Conservation (phyloP, 1,140 invertebrate species). For the Hyles euphorbiae region DNA sequence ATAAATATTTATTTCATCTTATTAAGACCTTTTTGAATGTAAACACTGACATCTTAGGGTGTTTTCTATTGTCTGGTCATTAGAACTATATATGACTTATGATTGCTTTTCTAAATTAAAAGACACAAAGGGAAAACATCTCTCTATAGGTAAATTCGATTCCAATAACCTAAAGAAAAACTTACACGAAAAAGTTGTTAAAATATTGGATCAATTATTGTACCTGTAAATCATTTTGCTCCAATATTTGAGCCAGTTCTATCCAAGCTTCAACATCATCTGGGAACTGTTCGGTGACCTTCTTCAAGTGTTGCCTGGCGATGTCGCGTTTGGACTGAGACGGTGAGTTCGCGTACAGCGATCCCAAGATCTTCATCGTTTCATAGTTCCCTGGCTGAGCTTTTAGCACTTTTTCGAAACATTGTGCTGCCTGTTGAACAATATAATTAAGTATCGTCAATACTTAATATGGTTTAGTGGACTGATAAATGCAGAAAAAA, state of each 20-base stretch:
- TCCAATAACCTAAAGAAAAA: too few relatives aligned
- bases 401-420: constrained; percentile 99
- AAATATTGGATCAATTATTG: not conserved
- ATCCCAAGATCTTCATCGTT: constrained; percentile 99
- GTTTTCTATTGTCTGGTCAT: too few relatives aligned
- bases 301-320: constrained; percentile 92
- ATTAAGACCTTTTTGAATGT: too few relatives aligned
- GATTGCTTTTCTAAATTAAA: too few relatives aligned
- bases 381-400: constrained; percentile 98
- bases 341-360: constrained; percentile 94
- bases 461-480: too few relatives aligned
- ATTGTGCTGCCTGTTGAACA: constrained; percentile 89
- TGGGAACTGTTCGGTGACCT: constrained; percentile 97
- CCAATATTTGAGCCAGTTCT: constrained; percentile 97
- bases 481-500: too few relatives aligned
- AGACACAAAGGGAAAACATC: too few relatives aligned
- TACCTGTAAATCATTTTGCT: constrained; percentile 93
- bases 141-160: too few relatives aligned
- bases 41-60: too few relatives aligned
- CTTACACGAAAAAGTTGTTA: not conserved
- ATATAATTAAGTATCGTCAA: too few relatives aligned
- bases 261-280: constrained; percentile 99
- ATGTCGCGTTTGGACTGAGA: constrained; percentile 94
- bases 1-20: too few relatives aligned
- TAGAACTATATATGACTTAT: too few relatives aligned